These are phyloP conservation scores for Xylophagus ater DNA, from an alignment of 2,888 invertebrate genomes.

Conservation along the genomic window DNA sequence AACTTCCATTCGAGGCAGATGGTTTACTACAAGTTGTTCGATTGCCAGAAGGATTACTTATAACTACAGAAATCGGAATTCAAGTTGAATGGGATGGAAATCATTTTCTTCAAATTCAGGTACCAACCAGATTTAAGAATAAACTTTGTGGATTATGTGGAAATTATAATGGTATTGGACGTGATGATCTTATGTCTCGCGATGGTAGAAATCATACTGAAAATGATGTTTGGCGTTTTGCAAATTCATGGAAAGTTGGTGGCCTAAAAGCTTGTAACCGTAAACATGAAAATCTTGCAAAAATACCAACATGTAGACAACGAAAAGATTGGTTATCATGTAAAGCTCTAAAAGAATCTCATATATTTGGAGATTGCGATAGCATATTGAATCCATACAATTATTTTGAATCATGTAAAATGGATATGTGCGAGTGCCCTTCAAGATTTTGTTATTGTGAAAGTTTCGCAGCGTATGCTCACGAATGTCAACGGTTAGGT, in stretches of 20 bases:
- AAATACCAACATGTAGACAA: slow-evolving; percentile 43
- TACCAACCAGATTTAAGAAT: slow-evolving; percentile 56
- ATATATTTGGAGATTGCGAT: slow-evolving; percentile 65
- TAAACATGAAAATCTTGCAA: slow-evolving; percentile 40
- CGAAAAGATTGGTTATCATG: slow-evolving; percentile 43
- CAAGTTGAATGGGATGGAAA: slow-evolving; percentile 87
- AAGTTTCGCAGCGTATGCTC: slow-evolving; percentile 77
- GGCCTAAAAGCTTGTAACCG: slow-evolving; percentile 60
- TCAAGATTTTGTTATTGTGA: slow-evolving; percentile 76
- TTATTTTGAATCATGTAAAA: slow-evolving; percentile 75
- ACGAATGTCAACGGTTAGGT: slow-evolving; percentile 72
- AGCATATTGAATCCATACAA: slow-evolving; percentile 66
- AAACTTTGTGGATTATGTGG: slow-evolving; percentile 87
- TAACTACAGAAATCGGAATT: slow-evolving; percentile 63
- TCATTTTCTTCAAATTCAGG: slow-evolving; percentile 82
- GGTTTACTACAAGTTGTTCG: slow-evolving; percentile 51
- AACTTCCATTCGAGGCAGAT: slow-evolving; percentile 52
- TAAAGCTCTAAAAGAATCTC: slow-evolving; percentile 42
- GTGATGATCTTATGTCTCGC: slow-evolving; percentile 71
- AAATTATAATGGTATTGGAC: slow-evolving; percentile 77
- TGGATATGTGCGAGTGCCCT: slow-evolving; percentile 83
- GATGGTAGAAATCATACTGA: slow-evolving; percentile 58
- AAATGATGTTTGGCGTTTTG: slow-evolving; percentile 54
- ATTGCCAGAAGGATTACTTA: slow-evolving; percentile 50
- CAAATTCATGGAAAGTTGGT: slow-evolving; percentile 84